Base-by-base conservation (phyloP, 2,797 vertebrate genomes). In the Pangasius sanitwongsei region DNA sequence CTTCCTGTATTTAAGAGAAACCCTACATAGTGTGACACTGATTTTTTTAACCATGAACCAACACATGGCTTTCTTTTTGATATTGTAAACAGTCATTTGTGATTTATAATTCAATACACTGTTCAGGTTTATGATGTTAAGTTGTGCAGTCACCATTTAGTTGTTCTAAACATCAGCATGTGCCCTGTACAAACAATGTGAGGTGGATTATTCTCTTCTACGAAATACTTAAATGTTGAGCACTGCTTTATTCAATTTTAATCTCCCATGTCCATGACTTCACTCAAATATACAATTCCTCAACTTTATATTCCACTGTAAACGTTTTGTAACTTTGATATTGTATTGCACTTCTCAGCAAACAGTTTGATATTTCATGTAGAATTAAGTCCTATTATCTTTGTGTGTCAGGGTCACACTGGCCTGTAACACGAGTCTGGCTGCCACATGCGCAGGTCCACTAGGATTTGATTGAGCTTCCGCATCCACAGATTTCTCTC, bases 401-500 rank as follows among this genome's bases (percentile, higher is more conserved):
- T 83, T 34, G 44, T 82, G 86, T 34, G 89, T 69, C 28, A 85
- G 63, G 61, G 87, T 94, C 91, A 97, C 83, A 96, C 25, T 0
- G 97, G 97, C 88, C 96, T 95, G 94, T 97, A 97, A 92, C 97
- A 99, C 84, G 97, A 95, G 48, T 98, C 97, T 1, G 98, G 98
- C 74, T 99, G 98, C 99, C 99, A 99, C 96, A 98, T 98, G 6
- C 97, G 97, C 91, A 99, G 96, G 89, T 99, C 99, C 92, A 97
- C 85, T 34, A 99, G 93, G 74, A 98, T 97, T 94, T 99, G 98
- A 94, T 99, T 99, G 90, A 99, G 96, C 70, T 98, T 98, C 89
- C 96, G 97, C 98, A 99, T 98, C 98, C 99, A 99, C 90, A 99
- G 95, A 74, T 98, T 98, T 89, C 99, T 96, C 69, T 99, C 99